Conservation (phyloP, 2,113 vertebrate genomes). For the Anguilla rostrata region DNA sequence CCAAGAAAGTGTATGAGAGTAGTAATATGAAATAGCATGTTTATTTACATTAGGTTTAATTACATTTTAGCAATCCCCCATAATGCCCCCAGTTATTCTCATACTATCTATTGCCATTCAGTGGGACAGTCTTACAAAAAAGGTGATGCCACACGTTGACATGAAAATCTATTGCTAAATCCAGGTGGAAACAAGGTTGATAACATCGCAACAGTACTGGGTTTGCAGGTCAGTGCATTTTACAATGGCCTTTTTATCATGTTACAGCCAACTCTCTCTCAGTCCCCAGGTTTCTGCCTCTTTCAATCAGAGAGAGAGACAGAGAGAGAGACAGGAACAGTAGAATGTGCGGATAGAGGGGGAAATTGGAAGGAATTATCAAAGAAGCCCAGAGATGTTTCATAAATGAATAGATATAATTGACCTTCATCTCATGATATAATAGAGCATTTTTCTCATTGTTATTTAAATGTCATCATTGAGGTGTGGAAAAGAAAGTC, state of each 20-base stretch:
- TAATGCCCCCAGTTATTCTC: not conserved
- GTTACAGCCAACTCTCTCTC: not conserved
- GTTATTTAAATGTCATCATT: not conserved
- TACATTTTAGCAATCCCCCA: not conserved
- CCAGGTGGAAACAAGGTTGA: not conserved
- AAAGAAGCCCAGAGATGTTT: not conserved
- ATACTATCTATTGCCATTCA: not conserved
- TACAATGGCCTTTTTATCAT: not conserved
- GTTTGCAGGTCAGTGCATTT: not conserved
- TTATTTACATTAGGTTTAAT: not conserved
- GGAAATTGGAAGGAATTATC: not conserved
- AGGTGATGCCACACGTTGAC: too few relatives aligned
- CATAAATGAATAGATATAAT: not conserved
- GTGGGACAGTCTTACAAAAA: too few relatives aligned
- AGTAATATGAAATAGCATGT: not conserved
- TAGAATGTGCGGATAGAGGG: too few relatives aligned
- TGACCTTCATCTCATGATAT: not conserved
- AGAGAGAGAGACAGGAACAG: not conserved
- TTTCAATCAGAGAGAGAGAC: not conserved
- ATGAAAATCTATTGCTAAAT: not conserved
- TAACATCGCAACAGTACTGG: not conserved
- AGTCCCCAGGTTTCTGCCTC: not conserved
- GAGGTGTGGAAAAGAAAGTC: not conserved
- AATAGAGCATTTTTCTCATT: constrained; percentile 9
- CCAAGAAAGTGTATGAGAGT: not conserved